Evolutionary conservation across 2,888 invertebrate genomes (phyloP).

Genomic region (Cataglyphis rosenhaueri): DNA sequence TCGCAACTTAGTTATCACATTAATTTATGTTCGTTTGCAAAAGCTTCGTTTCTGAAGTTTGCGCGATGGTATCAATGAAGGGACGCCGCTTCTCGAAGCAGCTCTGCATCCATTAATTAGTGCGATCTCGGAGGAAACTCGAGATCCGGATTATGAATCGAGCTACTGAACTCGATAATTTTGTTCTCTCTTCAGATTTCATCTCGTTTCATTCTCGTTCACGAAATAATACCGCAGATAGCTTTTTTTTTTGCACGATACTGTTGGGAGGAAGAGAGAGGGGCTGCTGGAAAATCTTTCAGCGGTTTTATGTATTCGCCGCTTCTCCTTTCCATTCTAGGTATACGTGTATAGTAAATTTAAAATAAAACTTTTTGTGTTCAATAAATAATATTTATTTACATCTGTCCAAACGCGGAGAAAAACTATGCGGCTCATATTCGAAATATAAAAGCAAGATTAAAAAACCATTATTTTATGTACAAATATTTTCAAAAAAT

Average conservation of each 20-base stretch:
- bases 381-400: neutral
- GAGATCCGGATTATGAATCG: constrained; percentile 53
- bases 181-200: neutral
- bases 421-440: neutral
- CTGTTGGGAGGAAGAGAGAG: neutral
- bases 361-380: neutral
- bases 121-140: constrained; percentile 62
- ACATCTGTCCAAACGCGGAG: neutral
- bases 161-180: constrained; percentile 44
- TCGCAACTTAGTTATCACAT: neutral
- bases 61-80: constrained; percentile 26
- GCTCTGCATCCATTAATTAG: constrained; percentile 70
- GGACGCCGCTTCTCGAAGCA: constrained; percentile 31
- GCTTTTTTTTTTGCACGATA: constrained; percentile 27
- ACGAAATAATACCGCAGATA: constrained; percentile 4
- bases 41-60: neutral
- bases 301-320: neutral
- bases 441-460: neutral
- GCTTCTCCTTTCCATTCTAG: neutral
- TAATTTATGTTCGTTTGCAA: constrained; percentile 4
- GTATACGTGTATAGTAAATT: neutral
- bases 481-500: neutral
- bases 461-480: neutral
- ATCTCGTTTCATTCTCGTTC: neutral
- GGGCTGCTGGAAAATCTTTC: neutral